Evolutionary conservation across 2,888 invertebrate species (phyloP), one percentile per base, ranked within the genome.

Genomic region (Lochmaea crataegi): DNA sequence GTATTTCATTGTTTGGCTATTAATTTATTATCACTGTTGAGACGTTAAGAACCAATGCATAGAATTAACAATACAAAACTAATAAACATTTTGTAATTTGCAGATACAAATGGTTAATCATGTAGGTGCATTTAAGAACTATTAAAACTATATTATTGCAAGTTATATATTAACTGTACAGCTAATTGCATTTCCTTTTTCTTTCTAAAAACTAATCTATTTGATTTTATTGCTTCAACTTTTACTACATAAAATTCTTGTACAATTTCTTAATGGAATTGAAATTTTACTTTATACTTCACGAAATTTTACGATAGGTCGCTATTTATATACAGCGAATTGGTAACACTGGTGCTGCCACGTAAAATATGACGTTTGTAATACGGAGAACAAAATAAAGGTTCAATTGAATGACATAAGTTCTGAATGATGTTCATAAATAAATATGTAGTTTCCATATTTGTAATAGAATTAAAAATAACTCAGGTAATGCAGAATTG

Each of bases 51-150:
- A 11, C 53, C 18, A 53, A 11, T 18, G 10, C 16, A 53, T 53
- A 18, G n/a, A 53, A 18, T 53, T 53, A 16, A 53, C 53, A 18
- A 16, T 16, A 53, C 53, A 53, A 53, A 53, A 53, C 53, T 53
- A n/a, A 53, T 53, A 53, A 53, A 53, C 53, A 18, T 18, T 16
- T 53, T 53, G 53, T 53, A 16, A 53, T 53, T 53, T 53, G 18
- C 16, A 18, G 53, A 53, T 53, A 53, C 53, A 53, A 53, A 53
- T 53, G 53, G 53, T 18, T 53, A 53, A 53, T 53, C 53, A 53
- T 16, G 18, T 10, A 16, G 53, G 53, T 53, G n/a, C 18, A 53
- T 53, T 53, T 18, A 53, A 53, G 16, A 53, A n/a, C 53, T 53
- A 53, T 53, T 16, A 53, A 53, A 53, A 18, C 18, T 18, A 53